Conservation (phyloP, 2,888 invertebrate species). For the Tenthredo scrophulariae region DNA sequence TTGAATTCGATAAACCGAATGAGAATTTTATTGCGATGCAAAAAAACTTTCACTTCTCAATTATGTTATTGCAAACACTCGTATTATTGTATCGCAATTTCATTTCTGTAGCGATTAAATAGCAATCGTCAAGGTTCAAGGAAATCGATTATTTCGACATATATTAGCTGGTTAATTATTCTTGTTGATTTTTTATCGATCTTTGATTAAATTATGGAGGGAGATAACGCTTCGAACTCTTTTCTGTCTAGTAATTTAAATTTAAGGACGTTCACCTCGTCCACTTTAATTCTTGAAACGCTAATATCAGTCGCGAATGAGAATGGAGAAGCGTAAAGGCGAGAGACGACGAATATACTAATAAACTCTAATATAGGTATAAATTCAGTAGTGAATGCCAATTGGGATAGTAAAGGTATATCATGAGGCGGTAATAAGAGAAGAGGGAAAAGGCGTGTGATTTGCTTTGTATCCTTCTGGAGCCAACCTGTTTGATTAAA, state of each 20-base stretch:
- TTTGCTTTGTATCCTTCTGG: conserved; percentile 23
- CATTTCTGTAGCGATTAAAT: not conserved
- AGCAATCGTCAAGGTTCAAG: not conserved
- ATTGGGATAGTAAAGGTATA: not conserved
- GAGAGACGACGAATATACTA: not conserved
- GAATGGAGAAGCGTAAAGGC: not conserved
- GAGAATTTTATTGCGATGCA: not conserved
- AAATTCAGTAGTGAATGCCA: not conserved
- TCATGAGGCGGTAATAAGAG: not conserved
- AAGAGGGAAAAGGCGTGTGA: conserved; percentile 8
- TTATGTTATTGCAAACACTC: not conserved
- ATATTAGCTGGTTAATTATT: not conserved
- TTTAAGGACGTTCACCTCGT: not conserved
- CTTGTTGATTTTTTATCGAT: not conserved
- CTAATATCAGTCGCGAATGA: not conserved
- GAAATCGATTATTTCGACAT: not conserved
- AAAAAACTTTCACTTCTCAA: not conserved
- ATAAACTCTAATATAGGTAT: conserved; percentile 2
- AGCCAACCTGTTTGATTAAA: conserved; percentile 47
- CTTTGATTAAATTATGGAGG: not conserved
- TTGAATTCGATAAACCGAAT: not conserved
- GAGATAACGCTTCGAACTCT: not conserved
- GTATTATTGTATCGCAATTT: not conserved
- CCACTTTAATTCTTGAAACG: not conserved
- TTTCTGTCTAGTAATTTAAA: not conserved